Evolutionary conservation across 2,797 vertebrate genomes (phyloP).

Genomic region (Takifugu rubripes): DNA sequence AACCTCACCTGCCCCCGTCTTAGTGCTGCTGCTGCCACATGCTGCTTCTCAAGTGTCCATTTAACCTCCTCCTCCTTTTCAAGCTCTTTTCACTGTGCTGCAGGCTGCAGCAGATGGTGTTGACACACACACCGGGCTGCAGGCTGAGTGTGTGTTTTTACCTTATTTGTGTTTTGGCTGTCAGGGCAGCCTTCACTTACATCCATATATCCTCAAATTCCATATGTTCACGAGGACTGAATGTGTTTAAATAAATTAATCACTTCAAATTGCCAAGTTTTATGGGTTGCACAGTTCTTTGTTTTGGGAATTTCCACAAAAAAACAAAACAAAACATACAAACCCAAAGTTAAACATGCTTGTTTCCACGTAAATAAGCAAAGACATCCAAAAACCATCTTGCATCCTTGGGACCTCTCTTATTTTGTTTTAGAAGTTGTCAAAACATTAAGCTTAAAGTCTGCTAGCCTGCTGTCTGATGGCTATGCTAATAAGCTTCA

Average conservation of each 20-base stretch:
- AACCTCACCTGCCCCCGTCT: conserved; percentile 9
- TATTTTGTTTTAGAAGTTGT: neutral
- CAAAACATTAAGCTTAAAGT: neutral
- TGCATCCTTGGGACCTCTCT: too few relatives aligned
- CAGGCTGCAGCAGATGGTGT: conserved; percentile 69
- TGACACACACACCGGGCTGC: conserved; percentile 32
- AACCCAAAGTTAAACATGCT: too few relatives aligned
- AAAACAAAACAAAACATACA: too few relatives aligned
- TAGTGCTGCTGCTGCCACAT: conserved; percentile 42
- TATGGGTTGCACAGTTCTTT: too few relatives aligned
- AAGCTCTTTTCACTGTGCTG: conserved; percentile 26
- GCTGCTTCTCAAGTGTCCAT: conserved; percentile 49
- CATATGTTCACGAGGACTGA: too few relatives aligned
- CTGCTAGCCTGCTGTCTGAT: neutral
- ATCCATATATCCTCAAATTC: neutral
- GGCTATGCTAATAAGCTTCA: neutral
- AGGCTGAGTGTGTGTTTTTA: conserved; percentile 9
- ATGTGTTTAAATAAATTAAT: neutral
- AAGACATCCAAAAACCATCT: too few relatives aligned
- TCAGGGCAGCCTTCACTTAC: neutral
- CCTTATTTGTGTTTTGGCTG: conserved; percentile 26
- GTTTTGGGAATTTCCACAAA: too few relatives aligned
- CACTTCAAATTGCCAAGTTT: too few relatives aligned
- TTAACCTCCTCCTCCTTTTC: conserved; percentile 20
- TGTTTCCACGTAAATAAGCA: too few relatives aligned